Evolutionary conservation across 1,140 invertebrate species (phyloP).

Genomic region (Periplaneta americana): DNA sequence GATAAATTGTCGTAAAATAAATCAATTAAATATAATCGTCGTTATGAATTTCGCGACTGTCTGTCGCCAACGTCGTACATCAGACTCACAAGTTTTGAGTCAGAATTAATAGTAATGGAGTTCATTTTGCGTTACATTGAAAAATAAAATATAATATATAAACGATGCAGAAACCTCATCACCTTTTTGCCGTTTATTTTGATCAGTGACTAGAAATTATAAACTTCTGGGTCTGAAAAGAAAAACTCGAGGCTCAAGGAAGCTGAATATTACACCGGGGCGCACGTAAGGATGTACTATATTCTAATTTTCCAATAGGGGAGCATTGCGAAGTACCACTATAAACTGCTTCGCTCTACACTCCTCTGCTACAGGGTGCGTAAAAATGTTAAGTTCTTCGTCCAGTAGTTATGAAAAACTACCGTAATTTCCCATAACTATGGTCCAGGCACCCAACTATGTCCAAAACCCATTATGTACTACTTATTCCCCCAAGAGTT

Average conservation of each 20-base stretch:
- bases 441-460: background rate
- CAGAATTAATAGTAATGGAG: background rate
- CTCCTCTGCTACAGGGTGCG: background rate
- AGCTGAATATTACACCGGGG: background rate
- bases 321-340: background rate
- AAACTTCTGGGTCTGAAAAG: too few species aligned
- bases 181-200: background rate
- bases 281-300: background rate
- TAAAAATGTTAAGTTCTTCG: too few species aligned
- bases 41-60: too few species aligned
- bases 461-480: too few species aligned
- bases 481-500: too few species aligned
- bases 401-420: too few species aligned
- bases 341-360: background rate
- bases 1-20: too few species aligned
- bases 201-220: too few species aligned
- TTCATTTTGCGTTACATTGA: background rate
- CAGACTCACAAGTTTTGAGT: background rate
- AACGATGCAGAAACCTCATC: background rate
- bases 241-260: background rate
- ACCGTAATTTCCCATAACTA: too few species aligned
- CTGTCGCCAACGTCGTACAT: too few species aligned
- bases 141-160: background rate
- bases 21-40: too few species aligned
- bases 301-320: background rate